Base-by-base conservation (phyloP, 2,113 vertebrate species). In the Lutjanus erythropterus region DNA sequence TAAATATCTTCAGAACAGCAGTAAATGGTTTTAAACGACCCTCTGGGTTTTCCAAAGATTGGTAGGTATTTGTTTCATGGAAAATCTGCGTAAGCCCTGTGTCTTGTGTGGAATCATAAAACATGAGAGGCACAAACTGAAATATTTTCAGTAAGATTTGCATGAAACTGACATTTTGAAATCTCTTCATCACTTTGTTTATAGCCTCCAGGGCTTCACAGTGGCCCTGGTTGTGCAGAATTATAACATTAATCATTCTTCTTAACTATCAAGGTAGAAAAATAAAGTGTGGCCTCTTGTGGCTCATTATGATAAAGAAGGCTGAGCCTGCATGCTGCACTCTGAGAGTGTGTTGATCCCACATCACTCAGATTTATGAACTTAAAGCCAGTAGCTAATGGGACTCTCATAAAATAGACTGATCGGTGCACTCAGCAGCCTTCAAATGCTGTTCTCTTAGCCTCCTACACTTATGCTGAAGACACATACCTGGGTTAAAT, bases 321-420 rank as follows among this genome's bases (percentile, higher is more conserved):
- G 33, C n/a, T 25, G 0, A 41, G 41, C 2, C 18, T 62, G 21
- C 47, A 31, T 37, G 49, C 68, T 59, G 14, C 19, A 5, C 49
- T 29, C 5, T 12, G n/a, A 1, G 9, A 53, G 50, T 52, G 53
- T 53, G 2, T 37, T 46, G 29, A 11, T 18, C 67, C 31, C 10
- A 14, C 18, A n/a, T 60, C 37, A 6, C 12, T 39, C 35, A 37
- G 69, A 84, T 80, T 77, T 80, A 84, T 50, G 64, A 47, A 52
- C 39, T 50, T 29, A 10, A 39, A 50, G 16, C 29, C 31, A 39
- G 59, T 59, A 60, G 78, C 70, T 56, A 58, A n/a, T 11, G 42
- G 18, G 65, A 15, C 31, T 12, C 23, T 52, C 14, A 18, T 72
- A 68, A 75, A 75, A 62, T 1, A 62, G n/a, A 50, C 14, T 3